Evolutionary conservation across 2,797 vertebrate genomes (phyloP).

Genomic region (Falco berigora): DNA sequence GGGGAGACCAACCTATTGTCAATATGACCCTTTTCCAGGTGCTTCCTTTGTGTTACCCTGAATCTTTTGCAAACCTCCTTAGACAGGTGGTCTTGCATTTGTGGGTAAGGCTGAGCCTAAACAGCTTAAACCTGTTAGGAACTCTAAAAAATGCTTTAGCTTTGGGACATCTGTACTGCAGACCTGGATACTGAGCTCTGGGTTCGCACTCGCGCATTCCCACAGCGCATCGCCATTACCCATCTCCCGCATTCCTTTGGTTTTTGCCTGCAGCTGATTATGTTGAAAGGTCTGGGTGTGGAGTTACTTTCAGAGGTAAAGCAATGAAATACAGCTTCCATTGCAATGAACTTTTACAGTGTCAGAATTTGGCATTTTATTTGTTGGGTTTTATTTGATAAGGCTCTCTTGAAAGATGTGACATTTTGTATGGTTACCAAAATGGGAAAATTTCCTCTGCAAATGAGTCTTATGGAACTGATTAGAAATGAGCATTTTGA

Average conservation of each 20-base stretch:
- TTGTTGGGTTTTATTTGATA: neutral
- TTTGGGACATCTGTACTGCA: neutral
- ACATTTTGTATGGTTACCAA: neutral
- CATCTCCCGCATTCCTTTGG: fast-evolving
- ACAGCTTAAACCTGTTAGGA: neutral
- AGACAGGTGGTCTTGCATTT: fast-evolving
- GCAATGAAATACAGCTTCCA: neutral
- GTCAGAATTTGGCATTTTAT: neutral
- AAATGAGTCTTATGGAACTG: neutral
- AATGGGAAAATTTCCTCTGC: neutral
- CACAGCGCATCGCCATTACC: neutral
- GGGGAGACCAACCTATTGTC: too few relatives aligned
- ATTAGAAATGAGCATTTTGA: neutral
- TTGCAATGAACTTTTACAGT: neutral
- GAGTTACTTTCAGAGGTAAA: neutral
- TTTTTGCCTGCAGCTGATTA: neutral
- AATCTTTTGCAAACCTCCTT: neutral
- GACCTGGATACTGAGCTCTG: neutral
- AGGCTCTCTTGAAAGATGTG: neutral
- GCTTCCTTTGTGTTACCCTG: neutral
- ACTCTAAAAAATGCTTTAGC: neutral
- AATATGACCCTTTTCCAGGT: neutral
- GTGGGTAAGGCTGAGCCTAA: neutral
- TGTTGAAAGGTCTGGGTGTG: neutral
- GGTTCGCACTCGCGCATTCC: neutral